Evolutionary conservation across 2,888 invertebrate species (phyloP), one percentile per base, ranked within the genome.

Genomic region (Tridacna crocea): DNA sequence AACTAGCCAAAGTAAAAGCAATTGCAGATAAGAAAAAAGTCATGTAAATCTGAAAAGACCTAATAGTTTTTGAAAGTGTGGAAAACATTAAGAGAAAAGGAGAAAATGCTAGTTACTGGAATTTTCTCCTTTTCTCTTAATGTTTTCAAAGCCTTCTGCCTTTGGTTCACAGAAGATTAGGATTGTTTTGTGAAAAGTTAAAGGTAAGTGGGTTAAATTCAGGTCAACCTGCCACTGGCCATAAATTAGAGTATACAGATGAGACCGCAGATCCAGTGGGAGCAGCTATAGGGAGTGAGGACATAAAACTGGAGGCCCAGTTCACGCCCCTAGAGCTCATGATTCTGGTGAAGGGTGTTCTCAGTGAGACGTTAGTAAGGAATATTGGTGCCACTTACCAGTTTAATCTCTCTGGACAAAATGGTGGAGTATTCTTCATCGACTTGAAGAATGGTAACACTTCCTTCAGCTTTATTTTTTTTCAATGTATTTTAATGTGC

Each of bases 371-470:
- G 11, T 82, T 93, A 61, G 93, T 94, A 27, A 87, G 85, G 58
- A 90, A 91, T 75, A 90, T 93, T 22, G 90, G 89, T 12, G 88
- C 90, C 27, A 88, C 92, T 10, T 94, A 92, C 82, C 88, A 92
- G 88, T 93, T 93, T 79, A 87, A 92, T 72, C 86, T 93, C 27
- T 83, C 88, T 63, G 92, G 93, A 22, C 79, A 82, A 6, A 88
- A 84, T 36, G 91, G 91, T 12, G 92, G 92, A 46, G 79, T 89
- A 4, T 94, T 92, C 83, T 93, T 87, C 83, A 82, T 94, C 77
- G 93, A 94, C 85, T 87, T 94, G 47, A 93, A 93, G 85, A 87
- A 92, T 88, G 92, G 93, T 92, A 83, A 79, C 17, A 36, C 8
- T 36, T 36, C 36, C 36, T 36, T 8, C 8, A 4, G 2, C 36